A percentile compares a stretch with the other conserved stretches of the same genome.
Evolutionary conservation across 2,113 vertebrate species (phyloP).

Genomic region (Microtus ochrogaster): DNA sequence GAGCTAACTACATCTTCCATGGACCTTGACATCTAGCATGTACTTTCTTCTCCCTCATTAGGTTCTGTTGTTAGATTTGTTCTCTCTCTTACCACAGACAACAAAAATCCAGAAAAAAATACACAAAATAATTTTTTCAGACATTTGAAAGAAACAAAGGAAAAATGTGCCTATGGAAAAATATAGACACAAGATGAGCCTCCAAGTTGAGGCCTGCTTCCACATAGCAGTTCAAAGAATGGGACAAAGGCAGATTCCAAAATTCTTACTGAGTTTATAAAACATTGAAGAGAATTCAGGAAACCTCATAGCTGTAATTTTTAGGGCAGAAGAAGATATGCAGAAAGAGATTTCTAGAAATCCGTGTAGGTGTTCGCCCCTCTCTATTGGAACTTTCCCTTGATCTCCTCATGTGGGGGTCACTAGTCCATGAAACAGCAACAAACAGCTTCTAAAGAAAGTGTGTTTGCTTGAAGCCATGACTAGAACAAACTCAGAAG

Average conservation of each 20-base stretch:
- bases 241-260: not conserved
- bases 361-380: too few relatives aligned
- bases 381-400: not conserved
- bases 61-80: not conserved
- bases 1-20: not conserved
- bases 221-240: not conserved
- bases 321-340: not conserved
- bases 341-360: constrained; percentile 36
- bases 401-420: not conserved
- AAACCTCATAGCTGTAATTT: not conserved
- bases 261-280: not conserved
- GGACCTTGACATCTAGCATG: not conserved
- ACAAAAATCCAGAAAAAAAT: constrained; percentile 49
- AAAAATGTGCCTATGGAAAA: not conserved
- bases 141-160: not conserved
- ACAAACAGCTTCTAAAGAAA: not conserved
- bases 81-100: constrained; percentile 6
- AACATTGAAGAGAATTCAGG: not conserved
- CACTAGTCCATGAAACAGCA: not conserved
- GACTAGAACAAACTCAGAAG: not conserved
- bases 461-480: not conserved
- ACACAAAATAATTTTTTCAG: constrained; percentile 41
- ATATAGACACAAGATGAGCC: not conserved
- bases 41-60: not conserved
- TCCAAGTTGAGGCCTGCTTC: not conserved